Evolutionary conservation across 37 sponge, comb jelly and placozoan genomes (phyloP), one percentile per base, ranked within the genome.

Genomic region (Ephydatia muelleri): DNA sequence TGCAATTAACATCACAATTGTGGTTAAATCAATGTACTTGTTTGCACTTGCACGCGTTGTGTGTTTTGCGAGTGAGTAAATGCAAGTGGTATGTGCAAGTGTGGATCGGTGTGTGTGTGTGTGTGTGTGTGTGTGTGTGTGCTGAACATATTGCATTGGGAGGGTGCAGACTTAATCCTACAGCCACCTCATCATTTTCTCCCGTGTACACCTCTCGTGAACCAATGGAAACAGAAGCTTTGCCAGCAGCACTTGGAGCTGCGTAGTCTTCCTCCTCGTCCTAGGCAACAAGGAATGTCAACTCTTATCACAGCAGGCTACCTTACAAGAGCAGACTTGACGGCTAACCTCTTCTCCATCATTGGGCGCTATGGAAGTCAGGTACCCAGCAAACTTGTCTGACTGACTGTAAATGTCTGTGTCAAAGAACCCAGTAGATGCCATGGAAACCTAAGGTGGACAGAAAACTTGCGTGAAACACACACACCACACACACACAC

Each of bases 351-450:
- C 94, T 0, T 89, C 92, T 32, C 69, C 83, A 8, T 95, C 92
- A 6, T 47, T 88, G 57, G 82, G 49, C 6, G 82, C 88, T 23
- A 95, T 92, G 57, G 92, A 86, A n/a, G 88, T 87, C 38, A 93
- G 78, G 80, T 89, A 95, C 13, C 79, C 82, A 4, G 77, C 84
- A 34, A 68, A 88, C 88, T 83, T 89, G 70, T 79, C 73, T 0
- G 40, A 8, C 3, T 81, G 34, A 14, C 47, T 49, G 47, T 92
- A 95, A 68, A 95, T 78, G 64, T 93, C 91, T 5, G 35, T 30
- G 72, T 94, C 95, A 69, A 92, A 94, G 67, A 91, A 86, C 48
- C 95, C 95, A 36, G 68, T 70, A 4, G 95, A 88, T 2, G 32
- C 64, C 0, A 94, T 68, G 1, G 86, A 89, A 82, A 91, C 82